Evolutionary conservation across 2,888 invertebrate genomes (phyloP).

Genomic region (Pogonocherus hispidulus): DNA sequence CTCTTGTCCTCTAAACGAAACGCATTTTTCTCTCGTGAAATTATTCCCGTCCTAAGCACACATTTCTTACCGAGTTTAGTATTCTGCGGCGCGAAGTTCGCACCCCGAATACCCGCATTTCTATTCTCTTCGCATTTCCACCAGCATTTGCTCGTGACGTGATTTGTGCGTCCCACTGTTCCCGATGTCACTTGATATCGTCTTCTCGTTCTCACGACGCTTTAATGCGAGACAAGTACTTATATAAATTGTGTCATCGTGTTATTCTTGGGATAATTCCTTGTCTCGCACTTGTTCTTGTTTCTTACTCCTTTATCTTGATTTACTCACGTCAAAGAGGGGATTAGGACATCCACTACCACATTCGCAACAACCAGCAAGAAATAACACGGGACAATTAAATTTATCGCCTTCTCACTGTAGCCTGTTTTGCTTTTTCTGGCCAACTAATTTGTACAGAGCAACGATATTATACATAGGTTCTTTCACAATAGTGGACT

Average conservation of each 20-base stretch:
- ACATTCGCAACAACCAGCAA: conserved; percentile 23
- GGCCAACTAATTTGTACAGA: neutral
- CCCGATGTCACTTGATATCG: conserved; percentile 66
- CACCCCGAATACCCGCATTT: conserved; percentile 65
- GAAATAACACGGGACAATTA: conserved; percentile 39
- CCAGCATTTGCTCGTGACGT: conserved; percentile 68
- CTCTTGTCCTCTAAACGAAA: conserved; percentile 58
- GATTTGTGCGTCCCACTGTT: conserved; percentile 66
- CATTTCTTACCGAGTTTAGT: conserved; percentile 66
- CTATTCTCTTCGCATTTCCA: conserved; percentile 67
- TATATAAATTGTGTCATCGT: conserved; percentile 66
- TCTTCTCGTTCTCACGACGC: conserved; percentile 63
- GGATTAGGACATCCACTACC: conserved; percentile 39
- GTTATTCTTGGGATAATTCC: conserved; percentile 64
- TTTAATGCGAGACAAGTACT: conserved; percentile 65
- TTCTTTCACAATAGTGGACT: too few species aligned
- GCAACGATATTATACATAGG: too few species aligned
- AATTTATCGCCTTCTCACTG: conserved; percentile 33
- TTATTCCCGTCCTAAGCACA: conserved; percentile 67
- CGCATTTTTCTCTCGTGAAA: conserved; percentile 65
- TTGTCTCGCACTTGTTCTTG: conserved; percentile 53
- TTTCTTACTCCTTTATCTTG: conserved; percentile 52
- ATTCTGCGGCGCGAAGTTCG: conserved; percentile 64
- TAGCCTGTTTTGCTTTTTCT: neutral
- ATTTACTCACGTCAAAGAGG: conserved; percentile 49